phyloP scores from a whole-genome alignment of 2,797 vertebrate species.

The Neopelma chrysocephalum region DNA sequence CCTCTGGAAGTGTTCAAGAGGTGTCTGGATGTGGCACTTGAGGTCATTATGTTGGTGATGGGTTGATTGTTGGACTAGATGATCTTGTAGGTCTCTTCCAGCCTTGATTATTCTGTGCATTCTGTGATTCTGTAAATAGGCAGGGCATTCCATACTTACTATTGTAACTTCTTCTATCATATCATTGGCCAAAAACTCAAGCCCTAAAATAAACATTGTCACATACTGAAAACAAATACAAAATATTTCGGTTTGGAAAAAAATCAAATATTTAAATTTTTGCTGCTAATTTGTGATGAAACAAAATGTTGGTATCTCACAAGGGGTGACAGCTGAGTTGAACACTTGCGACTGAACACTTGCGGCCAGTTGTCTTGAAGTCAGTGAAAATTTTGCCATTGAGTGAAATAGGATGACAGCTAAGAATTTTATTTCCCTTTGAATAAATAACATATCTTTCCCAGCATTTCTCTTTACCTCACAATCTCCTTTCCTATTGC shows the following conservation, averaged over 20 bases:
- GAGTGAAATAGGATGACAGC: neutral
- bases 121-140: neutral
- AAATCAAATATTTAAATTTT: neutral
- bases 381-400: neutral
- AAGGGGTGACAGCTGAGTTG: neutral
- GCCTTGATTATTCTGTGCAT: neutral
- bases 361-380: neutral
- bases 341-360: rapidly evolving
- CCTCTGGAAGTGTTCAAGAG: neutral
- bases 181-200: neutral
- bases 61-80: neutral
- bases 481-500: neutral
- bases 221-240: neutral
- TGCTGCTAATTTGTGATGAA: neutral
- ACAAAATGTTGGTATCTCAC: neutral
- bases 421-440: neutral
- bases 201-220: neutral
- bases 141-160: neutral
- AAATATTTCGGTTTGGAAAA: neutral
- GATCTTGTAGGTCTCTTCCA: neutral
- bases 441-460: neutral
- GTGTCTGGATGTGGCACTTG: neutral
- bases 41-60: neutral
- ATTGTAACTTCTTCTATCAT: neutral
- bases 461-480: neutral